These are phyloP conservation scores for Listrodromus nycthemerus DNA, from an alignment of 2,888 invertebrate genomes.

Conservation along the genomic window DNA sequence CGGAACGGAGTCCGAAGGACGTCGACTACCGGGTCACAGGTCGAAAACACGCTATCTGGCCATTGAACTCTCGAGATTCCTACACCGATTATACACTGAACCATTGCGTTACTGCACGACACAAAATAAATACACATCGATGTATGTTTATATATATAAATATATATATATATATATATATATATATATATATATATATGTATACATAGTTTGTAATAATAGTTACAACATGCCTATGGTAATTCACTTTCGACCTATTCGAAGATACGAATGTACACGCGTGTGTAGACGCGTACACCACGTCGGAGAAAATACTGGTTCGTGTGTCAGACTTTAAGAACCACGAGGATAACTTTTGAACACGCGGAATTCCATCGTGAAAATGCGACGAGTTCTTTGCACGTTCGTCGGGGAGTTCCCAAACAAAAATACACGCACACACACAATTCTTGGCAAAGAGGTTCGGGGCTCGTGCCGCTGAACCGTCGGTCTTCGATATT, in stretches of 20 bases:
- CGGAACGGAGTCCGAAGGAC: slow-evolving; percentile 10
- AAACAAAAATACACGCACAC: no score
- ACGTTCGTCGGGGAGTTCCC: slow-evolving; percentile 54
- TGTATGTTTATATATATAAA: slow-evolving; percentile 41
- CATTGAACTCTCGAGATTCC: slow-evolving; percentile 56
- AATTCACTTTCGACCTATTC: neutral
- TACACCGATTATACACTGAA: slow-evolving; percentile 40
- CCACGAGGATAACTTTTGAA: slow-evolving; percentile 61
- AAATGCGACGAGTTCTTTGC: slow-evolving; percentile 61
- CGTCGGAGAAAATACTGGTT: neutral
- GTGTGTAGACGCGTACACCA: neutral
- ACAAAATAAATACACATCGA: slow-evolving; percentile 29
- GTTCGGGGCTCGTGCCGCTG: slow-evolving; percentile 25
- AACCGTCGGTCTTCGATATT: slow-evolving; percentile 15
- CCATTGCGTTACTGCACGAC: slow-evolving; percentile 39
- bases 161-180: neutral
- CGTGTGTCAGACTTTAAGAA: slow-evolving; percentile 19
- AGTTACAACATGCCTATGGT: slow-evolving; percentile 6
- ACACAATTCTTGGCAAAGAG: slow-evolving; percentile 65
- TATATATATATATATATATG: no score
- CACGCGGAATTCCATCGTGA: slow-evolving; percentile 56
- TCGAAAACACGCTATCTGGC: slow-evolving; percentile 54
- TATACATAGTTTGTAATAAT: slow-evolving; percentile 21
- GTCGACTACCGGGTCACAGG: slow-evolving; percentile 43
- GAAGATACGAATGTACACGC: neutral